A percentile compares a stretch with the other conserved stretches of the same genome.
Conservation (phyloP, 2,797 vertebrate species). For the Arrhamphus sclerolepis region DNA sequence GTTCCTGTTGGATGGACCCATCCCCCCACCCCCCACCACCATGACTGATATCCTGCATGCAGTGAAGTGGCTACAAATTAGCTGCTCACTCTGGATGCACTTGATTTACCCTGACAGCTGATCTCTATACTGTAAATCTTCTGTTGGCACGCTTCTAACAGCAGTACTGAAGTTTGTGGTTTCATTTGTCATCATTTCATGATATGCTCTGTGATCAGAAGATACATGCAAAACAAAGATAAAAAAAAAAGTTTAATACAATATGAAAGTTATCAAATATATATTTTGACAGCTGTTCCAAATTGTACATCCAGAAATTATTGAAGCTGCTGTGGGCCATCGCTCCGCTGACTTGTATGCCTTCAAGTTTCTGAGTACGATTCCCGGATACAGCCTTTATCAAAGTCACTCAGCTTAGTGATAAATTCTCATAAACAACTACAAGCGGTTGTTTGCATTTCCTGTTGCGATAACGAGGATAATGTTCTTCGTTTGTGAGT, state of each 20-base stretch:
- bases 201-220: background rate
- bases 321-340: no score
- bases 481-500: no score
- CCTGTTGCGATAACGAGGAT: no score
- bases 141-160: conserved; percentile 1
- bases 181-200: conserved; percentile 1
- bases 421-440: no score
- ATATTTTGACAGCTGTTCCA: no score
- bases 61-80: conserved; percentile 3
- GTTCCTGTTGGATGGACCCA: background rate
- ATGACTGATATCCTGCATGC: conserved; percentile 6
- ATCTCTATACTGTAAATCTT: conserved; percentile 2
- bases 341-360: no score
- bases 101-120: conserved; percentile 8
- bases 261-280: no score
- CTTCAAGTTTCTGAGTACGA: no score
- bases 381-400: no score
- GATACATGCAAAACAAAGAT: background rate
- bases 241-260: background rate
- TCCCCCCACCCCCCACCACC: background rate
- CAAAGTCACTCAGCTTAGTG: no score
- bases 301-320: no score
- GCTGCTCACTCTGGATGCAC: background rate
- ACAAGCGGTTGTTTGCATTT: no score
- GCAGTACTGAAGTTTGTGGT: background rate